A percentile compares a stretch with the other conserved stretches of the same genome.
These are phyloP conservation scores for Luidia sarsii DNA, from an alignment of 53 echinoderm and acorn worm species.

Conservation along the genomic window DNA sequence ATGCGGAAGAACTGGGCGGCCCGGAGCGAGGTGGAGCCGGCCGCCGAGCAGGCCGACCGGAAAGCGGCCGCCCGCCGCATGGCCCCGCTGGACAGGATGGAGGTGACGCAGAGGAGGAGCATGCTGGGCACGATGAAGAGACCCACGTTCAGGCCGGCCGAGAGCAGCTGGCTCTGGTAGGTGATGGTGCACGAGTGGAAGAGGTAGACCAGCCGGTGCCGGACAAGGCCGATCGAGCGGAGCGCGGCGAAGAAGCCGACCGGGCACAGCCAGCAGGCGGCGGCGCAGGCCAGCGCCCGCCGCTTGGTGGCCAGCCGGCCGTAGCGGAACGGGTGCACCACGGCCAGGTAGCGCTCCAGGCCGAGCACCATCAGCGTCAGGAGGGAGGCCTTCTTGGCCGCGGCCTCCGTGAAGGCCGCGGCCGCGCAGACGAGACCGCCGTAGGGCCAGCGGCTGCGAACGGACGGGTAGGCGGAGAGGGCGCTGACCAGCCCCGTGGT, in stretches of 20 bases:
- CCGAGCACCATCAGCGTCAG: constrained; percentile 16
- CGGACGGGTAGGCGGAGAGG: constrained; percentile 9
- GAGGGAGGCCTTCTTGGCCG: constrained; percentile 11
- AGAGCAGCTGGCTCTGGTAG: constrained; percentile 12
- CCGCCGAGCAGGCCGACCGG: neutral
- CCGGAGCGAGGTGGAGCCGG: neutral
- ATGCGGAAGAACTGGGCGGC: constrained; percentile 20
- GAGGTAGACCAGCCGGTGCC: neutral
- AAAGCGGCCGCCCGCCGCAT: neutral
- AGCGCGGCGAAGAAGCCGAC: neutral
- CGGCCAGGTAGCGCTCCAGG: constrained; percentile 46
- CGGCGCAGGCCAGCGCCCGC: neutral
- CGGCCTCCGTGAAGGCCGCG: neutral
- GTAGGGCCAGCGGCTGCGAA: constrained; percentile 4
- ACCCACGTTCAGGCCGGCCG: neutral
- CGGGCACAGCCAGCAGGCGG: neutral
- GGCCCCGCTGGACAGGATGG: neutral
- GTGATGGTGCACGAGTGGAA: constrained; percentile 37
- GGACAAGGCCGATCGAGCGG: neutral
- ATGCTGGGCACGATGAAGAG: constrained; percentile 16
- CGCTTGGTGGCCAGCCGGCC: constrained; percentile 20
- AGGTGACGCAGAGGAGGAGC: constrained; percentile 6
- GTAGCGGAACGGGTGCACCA: constrained; percentile 12
- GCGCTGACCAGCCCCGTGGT: neutral
- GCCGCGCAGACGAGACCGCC: neutral